A percentile compares a stretch with the other conserved stretches of the same genome.
Evolutionary conservation across 2,888 invertebrate species (phyloP).

Genomic region (Zaprionus obscuricornis): DNA sequence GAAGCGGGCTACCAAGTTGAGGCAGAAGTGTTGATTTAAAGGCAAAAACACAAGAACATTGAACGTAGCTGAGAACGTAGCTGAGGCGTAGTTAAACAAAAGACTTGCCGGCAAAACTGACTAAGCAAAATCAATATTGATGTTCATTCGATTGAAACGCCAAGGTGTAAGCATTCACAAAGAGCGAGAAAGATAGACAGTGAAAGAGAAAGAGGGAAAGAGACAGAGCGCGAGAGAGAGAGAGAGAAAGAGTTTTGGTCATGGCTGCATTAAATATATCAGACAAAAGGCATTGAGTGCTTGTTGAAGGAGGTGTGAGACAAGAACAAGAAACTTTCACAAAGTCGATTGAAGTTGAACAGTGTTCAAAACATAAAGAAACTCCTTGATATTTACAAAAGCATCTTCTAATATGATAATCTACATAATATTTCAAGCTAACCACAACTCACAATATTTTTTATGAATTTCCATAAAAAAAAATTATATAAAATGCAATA

Average conservation of each 20-base stretch:
- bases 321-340: constrained; percentile 44
- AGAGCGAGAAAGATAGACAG: not conserved
- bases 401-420: constrained; percentile 35
- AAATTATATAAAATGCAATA: no score
- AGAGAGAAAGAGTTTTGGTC: not conserved
- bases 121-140: constrained; percentile 68
- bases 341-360: constrained; percentile 44
- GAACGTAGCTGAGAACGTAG: no score
- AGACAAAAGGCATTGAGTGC: constrained; percentile 35
- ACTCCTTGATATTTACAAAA: constrained; percentile 39
- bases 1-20: constrained; percentile 9
- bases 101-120: constrained; percentile 43
- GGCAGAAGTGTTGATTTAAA: constrained; percentile 54
- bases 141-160: constrained; percentile 57
- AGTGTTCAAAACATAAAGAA: constrained; percentile 9
- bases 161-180: constrained; percentile 35
- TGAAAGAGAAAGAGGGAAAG: not conserved
- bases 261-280: constrained; percentile 9
- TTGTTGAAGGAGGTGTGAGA: constrained; percentile 8
- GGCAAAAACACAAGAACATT: constrained; percentile 4
- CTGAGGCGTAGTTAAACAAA: constrained; percentile 51
- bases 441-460: not conserved
- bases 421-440: constrained; percentile 6
- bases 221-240: not conserved
- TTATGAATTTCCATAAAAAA: no score